Base-by-base conservation (phyloP, 2,888 invertebrate genomes). In the Protophormia terraenovae region DNA sequence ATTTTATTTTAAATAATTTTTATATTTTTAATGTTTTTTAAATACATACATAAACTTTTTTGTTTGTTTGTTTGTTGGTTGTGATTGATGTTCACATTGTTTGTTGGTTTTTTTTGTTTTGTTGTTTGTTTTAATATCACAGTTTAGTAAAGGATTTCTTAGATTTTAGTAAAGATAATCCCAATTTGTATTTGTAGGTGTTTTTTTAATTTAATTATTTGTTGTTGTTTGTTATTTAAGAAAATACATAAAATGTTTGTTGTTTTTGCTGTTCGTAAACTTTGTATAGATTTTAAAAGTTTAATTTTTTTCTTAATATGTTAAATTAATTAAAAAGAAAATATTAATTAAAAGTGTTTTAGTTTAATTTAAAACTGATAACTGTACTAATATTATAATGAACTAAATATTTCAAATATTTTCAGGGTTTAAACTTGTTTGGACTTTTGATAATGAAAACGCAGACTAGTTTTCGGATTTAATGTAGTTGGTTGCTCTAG, bases 151-250 rank as follows among this genome's bases (percentile, higher is more conserved):
- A 81, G 71, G 83, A 84, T 81, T 81, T 84, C 79, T 83, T 71
- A 62, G 82, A 83, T 86, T 83, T 86, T 78, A 55, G 77, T 86
- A 67, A 73, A 72, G 83, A 81, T 60, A 81, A 84, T 72, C 79
- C 82, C 66, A 85, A 82, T 85, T 85, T 85, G 85, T 85, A 85
- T 85, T 85, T 58, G 69, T 75, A 85, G 85, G 85, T 85, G 85
- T 85, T 82, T 84, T 72, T 73, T 76, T 58, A 53, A 10, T 60
- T 78, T 53, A 24, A 72, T 64, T 41, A 3, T 53, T 69, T 62
- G 38, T 60, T 83, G 60, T 73, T 78, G n/a, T 66, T 80, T 64
- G 10, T 72, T 80, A 67, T 81, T 76, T 47, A 71, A 71, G 77
- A 81, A 81, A 85, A 85, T 82, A 82, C 55, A 50, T 80, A 72